phyloP scores from a whole-genome alignment of 2,888 invertebrate species.

The Crematogaster levior region DNA sequence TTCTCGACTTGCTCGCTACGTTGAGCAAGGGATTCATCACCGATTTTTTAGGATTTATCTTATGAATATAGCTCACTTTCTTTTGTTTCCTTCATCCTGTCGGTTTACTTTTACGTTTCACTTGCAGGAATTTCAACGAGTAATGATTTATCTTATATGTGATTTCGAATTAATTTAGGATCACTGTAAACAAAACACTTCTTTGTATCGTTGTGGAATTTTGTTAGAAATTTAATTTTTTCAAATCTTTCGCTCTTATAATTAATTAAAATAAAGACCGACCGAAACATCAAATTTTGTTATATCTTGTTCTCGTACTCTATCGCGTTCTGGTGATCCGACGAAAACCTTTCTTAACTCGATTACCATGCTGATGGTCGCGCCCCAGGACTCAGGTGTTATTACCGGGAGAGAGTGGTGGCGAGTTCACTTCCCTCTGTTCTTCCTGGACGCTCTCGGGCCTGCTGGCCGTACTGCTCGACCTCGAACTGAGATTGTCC shows the following conservation, averaged over 20 bases:
- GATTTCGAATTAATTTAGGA: constrained; percentile 16
- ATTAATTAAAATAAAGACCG: too few relatives aligned
- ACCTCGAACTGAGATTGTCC: constrained; percentile 88
- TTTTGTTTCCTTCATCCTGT: too few relatives aligned
- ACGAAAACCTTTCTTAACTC: constrained; percentile 20
- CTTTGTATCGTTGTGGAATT: not conserved
- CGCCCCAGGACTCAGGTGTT: constrained; percentile 80
- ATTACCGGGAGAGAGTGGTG: constrained; percentile 83
- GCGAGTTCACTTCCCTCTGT: constrained; percentile 80
- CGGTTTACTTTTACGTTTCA: not conserved
- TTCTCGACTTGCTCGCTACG: constrained; percentile 7
- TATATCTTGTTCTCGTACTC: not conserved
- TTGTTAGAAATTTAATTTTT: constrained; percentile 5
- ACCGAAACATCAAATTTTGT: not conserved
- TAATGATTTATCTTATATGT: constrained; percentile 6
- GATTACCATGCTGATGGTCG: constrained; percentile 16
- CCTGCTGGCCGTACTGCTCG: constrained; percentile 84
- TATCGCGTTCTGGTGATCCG: not conserved
- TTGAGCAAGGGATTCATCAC: constrained; percentile 27
- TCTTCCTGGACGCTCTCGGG: constrained; percentile 83
- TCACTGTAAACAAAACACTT: not conserved
- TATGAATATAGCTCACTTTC: constrained; percentile 23
- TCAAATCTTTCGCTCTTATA: constrained; percentile 5
- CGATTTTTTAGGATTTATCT: constrained; percentile 21
- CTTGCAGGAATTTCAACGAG: not conserved